Percentiles rank a stretch among this genome's conserved stretches.
phyloP scores from a whole-genome alignment of 2,888 invertebrate species.

The Tortricodes alternella region DNA sequence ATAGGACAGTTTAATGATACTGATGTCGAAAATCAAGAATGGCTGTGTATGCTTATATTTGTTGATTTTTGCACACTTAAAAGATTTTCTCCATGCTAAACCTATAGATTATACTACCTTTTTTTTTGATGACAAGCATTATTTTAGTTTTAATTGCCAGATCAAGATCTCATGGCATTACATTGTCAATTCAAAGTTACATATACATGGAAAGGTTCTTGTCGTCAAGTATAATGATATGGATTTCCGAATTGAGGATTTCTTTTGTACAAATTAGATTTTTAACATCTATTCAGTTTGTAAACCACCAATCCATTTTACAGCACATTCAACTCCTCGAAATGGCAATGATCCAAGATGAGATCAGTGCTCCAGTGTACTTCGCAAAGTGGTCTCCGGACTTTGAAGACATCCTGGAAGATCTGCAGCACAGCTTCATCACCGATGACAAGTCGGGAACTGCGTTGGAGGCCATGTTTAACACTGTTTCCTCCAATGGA shows the following conservation, averaged over 20 bases:
- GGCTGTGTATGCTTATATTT: too few species aligned
- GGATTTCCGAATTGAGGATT: neutral
- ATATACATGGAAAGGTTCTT: too few species aligned
- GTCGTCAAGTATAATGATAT: too few species aligned
- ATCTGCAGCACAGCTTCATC: conserved; percentile 87
- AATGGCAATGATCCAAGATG: conserved; percentile 90
- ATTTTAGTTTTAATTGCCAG: too few species aligned
- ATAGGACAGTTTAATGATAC: too few species aligned
- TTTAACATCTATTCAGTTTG: neutral
- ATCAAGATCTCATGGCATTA: too few species aligned
- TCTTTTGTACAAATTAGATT: neutral
- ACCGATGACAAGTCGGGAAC: conserved; percentile 88
- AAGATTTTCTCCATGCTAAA: too few species aligned
- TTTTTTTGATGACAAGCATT: too few species aligned
- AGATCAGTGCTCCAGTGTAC: conserved; percentile 93
- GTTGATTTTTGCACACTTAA: too few species aligned
- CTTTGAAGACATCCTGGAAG: conserved; percentile 88
- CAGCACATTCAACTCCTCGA: conserved; percentile 91
- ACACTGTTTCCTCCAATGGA: conserved; percentile 95
- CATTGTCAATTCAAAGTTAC: too few species aligned
- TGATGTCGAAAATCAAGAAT: too few species aligned
- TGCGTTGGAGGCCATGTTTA: conserved; percentile 91
- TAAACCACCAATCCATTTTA: neutral
- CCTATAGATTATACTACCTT: too few species aligned
- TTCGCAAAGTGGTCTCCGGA: conserved; percentile 90